These are phyloP conservation scores for Lissocephala sabroskyi DNA, from an alignment of 2,888 invertebrate genomes.

Conservation along the genomic window DNA sequence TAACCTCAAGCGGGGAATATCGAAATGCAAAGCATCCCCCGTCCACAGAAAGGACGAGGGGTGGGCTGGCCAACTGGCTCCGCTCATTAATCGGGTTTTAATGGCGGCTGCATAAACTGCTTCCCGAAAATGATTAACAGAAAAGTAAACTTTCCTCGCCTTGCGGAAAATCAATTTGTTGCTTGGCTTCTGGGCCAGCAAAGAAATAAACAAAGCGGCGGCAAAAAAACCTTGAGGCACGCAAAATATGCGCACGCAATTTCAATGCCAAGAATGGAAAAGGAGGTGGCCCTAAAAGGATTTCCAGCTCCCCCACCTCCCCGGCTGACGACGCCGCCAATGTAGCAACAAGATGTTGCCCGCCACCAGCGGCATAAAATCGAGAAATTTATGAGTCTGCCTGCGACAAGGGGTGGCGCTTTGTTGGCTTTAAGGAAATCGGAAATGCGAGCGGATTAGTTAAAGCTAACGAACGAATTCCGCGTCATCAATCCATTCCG, in stretches of 20 bases:
- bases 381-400: slow-evolving; percentile 48
- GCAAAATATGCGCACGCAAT: slow-evolving; percentile 37
- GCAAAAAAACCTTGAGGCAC: slow-evolving; percentile 28
- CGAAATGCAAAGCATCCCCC: not conserved
- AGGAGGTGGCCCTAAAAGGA: slow-evolving; percentile 40
- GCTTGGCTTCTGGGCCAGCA: too few species aligned
- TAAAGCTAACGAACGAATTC: not conserved
- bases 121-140: too few species aligned
- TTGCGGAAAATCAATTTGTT: slow-evolving; percentile 19
- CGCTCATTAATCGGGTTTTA: too few species aligned
- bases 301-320: too few species aligned
- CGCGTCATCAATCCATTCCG: slow-evolving; percentile 1
- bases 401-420: slow-evolving; percentile 5
- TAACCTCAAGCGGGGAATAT: too few species aligned
- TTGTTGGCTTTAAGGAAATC: too few species aligned
- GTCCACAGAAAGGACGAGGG: too few species aligned
- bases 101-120: slow-evolving; percentile 1
- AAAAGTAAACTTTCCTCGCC: slow-evolving; percentile 8
- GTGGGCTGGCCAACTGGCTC: too few species aligned
- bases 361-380: slow-evolving; percentile 44
- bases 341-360: slow-evolving; percentile 17
- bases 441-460: not conserved
- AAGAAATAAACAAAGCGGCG: too few species aligned
- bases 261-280: slow-evolving; percentile 6
- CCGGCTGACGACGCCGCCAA: too few species aligned